Conservation (phyloP, 2,113 vertebrate genomes). For the Lethenteron reissneri region DNA sequence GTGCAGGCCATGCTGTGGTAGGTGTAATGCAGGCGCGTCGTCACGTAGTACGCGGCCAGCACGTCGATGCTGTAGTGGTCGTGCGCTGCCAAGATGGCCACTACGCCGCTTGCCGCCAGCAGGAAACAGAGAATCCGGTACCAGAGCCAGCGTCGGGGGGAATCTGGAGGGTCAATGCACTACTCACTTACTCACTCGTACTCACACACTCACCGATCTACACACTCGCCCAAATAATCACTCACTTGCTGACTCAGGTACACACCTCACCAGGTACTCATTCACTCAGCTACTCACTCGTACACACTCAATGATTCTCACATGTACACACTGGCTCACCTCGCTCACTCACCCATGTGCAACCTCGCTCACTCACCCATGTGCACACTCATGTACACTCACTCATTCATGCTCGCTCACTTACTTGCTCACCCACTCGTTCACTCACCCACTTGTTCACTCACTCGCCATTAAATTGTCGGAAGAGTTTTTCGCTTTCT, state of each 20-base stretch:
- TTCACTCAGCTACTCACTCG: not conserved
- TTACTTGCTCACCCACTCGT: too few relatives aligned
- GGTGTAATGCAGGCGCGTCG: slow-evolving; percentile 87
- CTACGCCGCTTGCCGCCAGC: slow-evolving; percentile 55
- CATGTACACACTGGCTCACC: not conserved
- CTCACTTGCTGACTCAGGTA: not conserved
- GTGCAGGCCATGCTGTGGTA: slow-evolving; percentile 91
- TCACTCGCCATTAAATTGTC: too few relatives aligned
- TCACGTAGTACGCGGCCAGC: slow-evolving; percentile 75
- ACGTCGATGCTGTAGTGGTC: slow-evolving; percentile 90
- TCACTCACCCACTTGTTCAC: too few relatives aligned
- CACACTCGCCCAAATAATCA: not conserved
- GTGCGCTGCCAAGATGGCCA: slow-evolving; percentile 76
- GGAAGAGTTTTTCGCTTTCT: too few relatives aligned
- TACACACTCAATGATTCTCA: not conserved
- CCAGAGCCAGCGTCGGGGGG: slow-evolving; percentile 86
- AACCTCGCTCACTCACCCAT: not conserved
- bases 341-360: not conserved
- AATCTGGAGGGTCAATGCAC: slow-evolving; percentile 29
- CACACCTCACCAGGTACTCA: not conserved
- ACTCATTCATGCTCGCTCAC: not conserved
- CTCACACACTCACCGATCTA: too few relatives aligned
- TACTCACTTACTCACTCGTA: too few relatives aligned
- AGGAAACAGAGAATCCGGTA: slow-evolving; percentile 85
- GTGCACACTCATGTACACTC: not conserved